A percentile compares a stretch with the other conserved stretches of the same genome.
These are phyloP conservation scores for Antheraea assamensis DNA, from an alignment of 2,888 invertebrate species.

Conservation along the genomic window DNA sequence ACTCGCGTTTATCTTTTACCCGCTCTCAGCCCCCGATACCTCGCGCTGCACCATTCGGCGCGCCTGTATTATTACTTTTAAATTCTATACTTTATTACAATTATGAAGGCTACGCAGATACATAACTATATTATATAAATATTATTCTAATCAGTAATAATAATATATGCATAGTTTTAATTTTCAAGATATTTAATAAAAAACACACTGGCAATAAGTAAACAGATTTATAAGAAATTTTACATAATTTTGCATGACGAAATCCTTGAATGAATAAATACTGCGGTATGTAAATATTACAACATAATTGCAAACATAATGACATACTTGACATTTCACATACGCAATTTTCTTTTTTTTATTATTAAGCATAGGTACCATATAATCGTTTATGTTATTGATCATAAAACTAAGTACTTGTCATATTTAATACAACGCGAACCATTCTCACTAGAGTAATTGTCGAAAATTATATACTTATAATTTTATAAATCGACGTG, in stretches of 20 bases:
- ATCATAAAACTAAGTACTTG: neutral
- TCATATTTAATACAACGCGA: slow-evolving; percentile 29
- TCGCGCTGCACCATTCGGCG: too few relatives aligned
- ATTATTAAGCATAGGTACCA: neutral
- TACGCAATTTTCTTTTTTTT: neutral
- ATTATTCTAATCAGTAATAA: neutral
- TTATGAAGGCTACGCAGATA: too few relatives aligned
- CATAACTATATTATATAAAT: too few relatives aligned
- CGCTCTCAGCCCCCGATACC: too few relatives aligned
- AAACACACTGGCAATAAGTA: neutral
- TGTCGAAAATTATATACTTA: slow-evolving; percentile 42
- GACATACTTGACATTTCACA: slow-evolving; percentile 2
- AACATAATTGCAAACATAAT: neutral
- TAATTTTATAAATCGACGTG: slow-evolving; percentile 50
- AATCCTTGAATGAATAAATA: neutral
- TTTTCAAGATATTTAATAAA: neutral
- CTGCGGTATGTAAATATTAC: neutral
- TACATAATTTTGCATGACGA: neutral
- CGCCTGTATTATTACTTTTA: too few relatives aligned
- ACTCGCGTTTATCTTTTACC: too few relatives aligned
- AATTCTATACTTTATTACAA: too few relatives aligned
- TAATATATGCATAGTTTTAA: neutral
- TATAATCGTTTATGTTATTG: neutral
- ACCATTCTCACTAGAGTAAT: slow-evolving; percentile 30
- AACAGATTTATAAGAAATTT: neutral